These are phyloP conservation scores for Echinarachnius parma DNA, from an alignment of 53 echinoderm and acorn worm species.

Conservation along the genomic window DNA sequence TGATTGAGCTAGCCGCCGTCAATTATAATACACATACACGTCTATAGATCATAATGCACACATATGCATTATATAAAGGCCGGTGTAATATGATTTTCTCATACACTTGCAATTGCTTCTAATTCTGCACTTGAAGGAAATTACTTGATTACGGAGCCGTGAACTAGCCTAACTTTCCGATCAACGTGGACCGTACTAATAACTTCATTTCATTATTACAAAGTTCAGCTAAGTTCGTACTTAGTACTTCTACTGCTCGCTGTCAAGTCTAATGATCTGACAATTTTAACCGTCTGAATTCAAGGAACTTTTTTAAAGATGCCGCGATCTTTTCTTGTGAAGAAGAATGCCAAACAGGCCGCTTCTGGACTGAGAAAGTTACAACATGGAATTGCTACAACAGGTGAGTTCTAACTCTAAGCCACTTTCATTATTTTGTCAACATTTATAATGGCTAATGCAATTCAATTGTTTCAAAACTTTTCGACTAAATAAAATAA, in stretches of 20 bases:
- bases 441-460: no score
- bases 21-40: neutral
- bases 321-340: slow-evolving; percentile 66
- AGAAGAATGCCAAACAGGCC: slow-evolving; percentile 50
- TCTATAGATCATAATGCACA: neutral
- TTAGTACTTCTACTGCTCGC: neutral
- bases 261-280: neutral
- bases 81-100: neutral
- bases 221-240: neutral
- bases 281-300: neutral
- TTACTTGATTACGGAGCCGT: no score
- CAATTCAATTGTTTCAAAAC: no score
- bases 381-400: slow-evolving; percentile 52
- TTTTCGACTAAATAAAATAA: no score
- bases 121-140: no score
- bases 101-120: slow-evolving; percentile 31
- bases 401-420: slow-evolving; percentile 19
- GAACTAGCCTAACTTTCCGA: neutral
- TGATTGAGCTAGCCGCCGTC: no score
- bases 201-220: no score
- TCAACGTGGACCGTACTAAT: neutral
- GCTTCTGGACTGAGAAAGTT: slow-evolving; percentile 37
- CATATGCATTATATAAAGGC: slow-evolving; percentile 18
- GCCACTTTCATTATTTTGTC: no score
- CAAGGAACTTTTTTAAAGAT: slow-evolving; percentile 27